These are phyloP conservation scores for Zaprionus obscuricornis DNA, from an alignment of 2,888 invertebrate genomes.

Conservation along the genomic window DNA sequence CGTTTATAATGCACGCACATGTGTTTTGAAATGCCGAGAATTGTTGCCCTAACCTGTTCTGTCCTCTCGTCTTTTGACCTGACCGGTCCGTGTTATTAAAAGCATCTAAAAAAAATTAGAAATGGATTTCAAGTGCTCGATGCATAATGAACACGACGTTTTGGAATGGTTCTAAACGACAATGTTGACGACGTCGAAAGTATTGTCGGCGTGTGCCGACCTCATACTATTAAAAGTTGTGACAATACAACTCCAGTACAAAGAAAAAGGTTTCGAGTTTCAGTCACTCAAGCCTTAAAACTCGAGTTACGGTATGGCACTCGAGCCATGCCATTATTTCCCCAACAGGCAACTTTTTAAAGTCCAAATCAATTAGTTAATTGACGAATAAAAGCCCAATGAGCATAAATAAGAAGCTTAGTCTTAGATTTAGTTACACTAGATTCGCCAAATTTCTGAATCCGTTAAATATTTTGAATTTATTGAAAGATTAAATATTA, in stretches of 20 bases:
- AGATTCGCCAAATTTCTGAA: no score
- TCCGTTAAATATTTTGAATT: no score
- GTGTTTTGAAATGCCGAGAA: slow-evolving; percentile 45
- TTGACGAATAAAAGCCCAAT: slow-evolving; percentile 68
- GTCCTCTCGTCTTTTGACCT: slow-evolving; percentile 28
- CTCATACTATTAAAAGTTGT: slow-evolving; percentile 59
- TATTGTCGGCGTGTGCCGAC: slow-evolving; percentile 53
- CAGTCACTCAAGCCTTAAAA: slow-evolving; percentile 31
- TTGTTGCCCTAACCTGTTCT: slow-evolving; percentile 53
- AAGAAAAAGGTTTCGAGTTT: slow-evolving; percentile 46
- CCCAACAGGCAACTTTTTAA: slow-evolving; percentile 52
- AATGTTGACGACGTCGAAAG: slow-evolving; percentile 23
- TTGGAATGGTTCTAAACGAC: slow-evolving; percentile 50
- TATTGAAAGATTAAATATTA: no score
- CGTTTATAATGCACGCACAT: slow-evolving; percentile 72
- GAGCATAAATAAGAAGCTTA: slow-evolving; percentile 12
- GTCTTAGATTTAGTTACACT: no score
- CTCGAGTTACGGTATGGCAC: slow-evolving; percentile 63
- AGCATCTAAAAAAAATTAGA: no score
- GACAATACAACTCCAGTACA: slow-evolving; percentile 38
- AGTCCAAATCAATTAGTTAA: slow-evolving; percentile 80
- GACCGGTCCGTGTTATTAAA: slow-evolving; percentile 31
- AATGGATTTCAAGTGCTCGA: slow-evolving; percentile 68
- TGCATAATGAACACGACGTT: slow-evolving; percentile 70
- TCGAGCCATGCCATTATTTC: slow-evolving; percentile 48